These are phyloP conservation scores for Luperina testacea DNA, from an alignment of 2,888 invertebrate species.

Conservation along the genomic window DNA sequence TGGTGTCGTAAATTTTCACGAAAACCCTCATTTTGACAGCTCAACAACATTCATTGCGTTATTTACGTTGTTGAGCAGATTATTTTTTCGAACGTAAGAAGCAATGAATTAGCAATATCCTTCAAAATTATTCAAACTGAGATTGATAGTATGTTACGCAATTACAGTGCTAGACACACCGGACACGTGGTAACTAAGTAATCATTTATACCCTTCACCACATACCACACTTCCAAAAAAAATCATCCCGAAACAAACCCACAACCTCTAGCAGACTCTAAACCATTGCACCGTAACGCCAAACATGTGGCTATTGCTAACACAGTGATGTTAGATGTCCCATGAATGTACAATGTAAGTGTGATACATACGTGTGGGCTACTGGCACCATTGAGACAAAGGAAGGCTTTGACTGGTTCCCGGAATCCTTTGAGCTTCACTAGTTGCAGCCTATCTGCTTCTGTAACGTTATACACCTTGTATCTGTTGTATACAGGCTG, in stretches of 20 bases:
- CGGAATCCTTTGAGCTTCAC: conserved; percentile 34
- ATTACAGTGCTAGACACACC: background rate
- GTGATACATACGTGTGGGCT: conserved; percentile 6
- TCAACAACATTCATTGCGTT: background rate
- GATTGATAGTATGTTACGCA: background rate
- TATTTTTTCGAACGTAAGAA: background rate
- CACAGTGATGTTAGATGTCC: conserved; percentile 1
- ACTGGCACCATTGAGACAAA: conserved; percentile 49
- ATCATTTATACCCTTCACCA: background rate
- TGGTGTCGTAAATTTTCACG: too few species aligned
- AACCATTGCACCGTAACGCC: background rate
- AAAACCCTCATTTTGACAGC: background rate
- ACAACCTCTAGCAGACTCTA: background rate
- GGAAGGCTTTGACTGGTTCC: conserved; percentile 26
- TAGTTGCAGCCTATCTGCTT: background rate
- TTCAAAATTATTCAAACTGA: background rate
- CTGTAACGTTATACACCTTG: background rate
- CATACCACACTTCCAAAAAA: background rate
- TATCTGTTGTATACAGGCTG: background rate
- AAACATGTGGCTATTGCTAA: background rate
- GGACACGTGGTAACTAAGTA: too few species aligned
- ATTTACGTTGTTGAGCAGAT: too few species aligned
- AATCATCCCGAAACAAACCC: background rate
- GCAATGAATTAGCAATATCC: too few species aligned
- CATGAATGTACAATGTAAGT: conserved; percentile 32